Conservation (phyloP, 2,888 invertebrate genomes). For the Caenorhabditis doughertyi region DNA sequence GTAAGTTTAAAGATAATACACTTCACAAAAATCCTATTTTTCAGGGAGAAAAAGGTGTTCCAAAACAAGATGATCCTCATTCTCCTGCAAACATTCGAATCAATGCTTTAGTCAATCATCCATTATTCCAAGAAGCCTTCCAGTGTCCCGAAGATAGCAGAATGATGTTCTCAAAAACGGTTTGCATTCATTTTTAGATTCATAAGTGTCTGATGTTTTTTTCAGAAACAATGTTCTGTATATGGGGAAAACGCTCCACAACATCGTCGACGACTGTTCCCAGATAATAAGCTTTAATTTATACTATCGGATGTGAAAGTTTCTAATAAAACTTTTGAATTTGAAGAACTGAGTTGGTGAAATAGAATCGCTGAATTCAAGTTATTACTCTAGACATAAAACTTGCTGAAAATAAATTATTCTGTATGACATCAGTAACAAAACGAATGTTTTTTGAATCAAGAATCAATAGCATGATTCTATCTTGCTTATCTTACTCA, state of each 20-base stretch:
- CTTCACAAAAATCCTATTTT: not conserved
- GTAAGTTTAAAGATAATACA: not conserved
- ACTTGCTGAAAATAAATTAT: too few species aligned
- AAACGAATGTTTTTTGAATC: too few species aligned
- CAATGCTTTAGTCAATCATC: slow-evolving; percentile 28
- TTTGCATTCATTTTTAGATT: not conserved
- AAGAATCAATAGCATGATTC: too few species aligned
- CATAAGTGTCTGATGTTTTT: not conserved
- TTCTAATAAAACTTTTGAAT: too few species aligned
- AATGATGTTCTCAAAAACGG: slow-evolving; percentile 31
- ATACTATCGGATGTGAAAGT: too few species aligned
- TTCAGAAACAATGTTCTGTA: slow-evolving; percentile 32
- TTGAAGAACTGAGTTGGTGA: too few species aligned
- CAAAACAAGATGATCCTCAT: not conserved
- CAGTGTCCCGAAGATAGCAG: slow-evolving; percentile 28
- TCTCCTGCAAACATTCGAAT: not conserved
- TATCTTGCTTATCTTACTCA: not conserved
- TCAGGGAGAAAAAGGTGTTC: not conserved
- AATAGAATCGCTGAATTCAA: too few species aligned
- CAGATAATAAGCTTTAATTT: too few species aligned
- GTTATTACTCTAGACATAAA: too few species aligned
- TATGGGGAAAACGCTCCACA: slow-evolving; percentile 32
- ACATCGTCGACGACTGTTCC: not conserved
- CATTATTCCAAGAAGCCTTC: slow-evolving; percentile 32
- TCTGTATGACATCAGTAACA: too few species aligned